Evolutionary conservation across 2,888 invertebrate genomes (phyloP), one percentile per base, ranked within the genome.

Genomic region (Trypoxylon attenuatum): DNA sequence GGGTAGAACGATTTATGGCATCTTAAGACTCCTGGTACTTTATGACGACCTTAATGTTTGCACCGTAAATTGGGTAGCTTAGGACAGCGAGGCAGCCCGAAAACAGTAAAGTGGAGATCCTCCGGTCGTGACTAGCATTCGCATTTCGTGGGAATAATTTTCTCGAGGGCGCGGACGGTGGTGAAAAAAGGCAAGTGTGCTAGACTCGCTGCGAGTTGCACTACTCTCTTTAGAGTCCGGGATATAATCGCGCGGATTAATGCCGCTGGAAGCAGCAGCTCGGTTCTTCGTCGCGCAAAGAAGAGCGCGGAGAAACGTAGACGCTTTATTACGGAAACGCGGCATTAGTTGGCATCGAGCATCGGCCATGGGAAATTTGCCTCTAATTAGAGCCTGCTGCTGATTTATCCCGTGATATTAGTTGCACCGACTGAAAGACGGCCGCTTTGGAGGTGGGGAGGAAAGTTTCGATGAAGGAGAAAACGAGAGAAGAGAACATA

Each of bases 31-130:
- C 67, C 69, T 53, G 53, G 58, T 73, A 69, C 76, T 76, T 76
- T 76, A 73, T 73, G 76, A 76, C 73, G 69, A 73, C 73, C 73
- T 76, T 76, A 77, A 76, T 75, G 77, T 76, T 74, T 77, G 77
- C 76, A 73, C 69, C 69, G 76, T 76, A 76, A 76, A 76, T 76
- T 76, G 77, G 74, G 59, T 65, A 52, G 77, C 74, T 77, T 69
- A 72, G 61, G 64, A 64, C 70, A 59, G 64, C 70, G 45, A 60
- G 62, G 62, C 67, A 57, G 56, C 57, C 58, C 69, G 62, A 76
- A 73, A 76, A 76, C 76, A 62, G 77, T 69, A 71, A 71, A 64
- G 53, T 25, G 68, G 60, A 59, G 76, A 69, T 67, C 69, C 62
- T 61, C 16, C 6, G 47, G 60, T 21, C 71, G 69, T 73, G 71